Percentiles rank a stretch among this genome's conserved stretches.
Conservation (phyloP, 2,888 invertebrate genomes). For the Drosophila testacea region DNA sequence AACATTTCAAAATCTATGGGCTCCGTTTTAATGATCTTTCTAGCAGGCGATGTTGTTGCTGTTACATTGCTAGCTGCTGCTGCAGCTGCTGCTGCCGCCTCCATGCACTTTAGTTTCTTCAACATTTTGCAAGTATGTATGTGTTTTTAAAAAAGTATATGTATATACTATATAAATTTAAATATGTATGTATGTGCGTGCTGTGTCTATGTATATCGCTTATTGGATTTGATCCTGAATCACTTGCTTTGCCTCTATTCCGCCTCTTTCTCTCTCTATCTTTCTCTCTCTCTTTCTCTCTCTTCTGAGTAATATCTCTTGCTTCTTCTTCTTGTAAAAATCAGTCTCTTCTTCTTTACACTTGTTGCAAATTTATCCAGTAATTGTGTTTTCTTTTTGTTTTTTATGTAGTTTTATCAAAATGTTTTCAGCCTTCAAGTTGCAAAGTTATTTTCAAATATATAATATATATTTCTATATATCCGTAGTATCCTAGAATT, state of each 20-base stretch:
- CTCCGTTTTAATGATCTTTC: slow-evolving; percentile 82
- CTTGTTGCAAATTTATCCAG: slow-evolving; percentile 64
- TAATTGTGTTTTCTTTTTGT: slow-evolving; percentile 36
- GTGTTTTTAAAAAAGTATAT: slow-evolving; percentile 13
- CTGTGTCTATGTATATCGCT: slow-evolving; percentile 42
- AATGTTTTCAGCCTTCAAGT: slow-evolving; percentile 80
- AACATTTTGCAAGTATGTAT: slow-evolving; percentile 66
- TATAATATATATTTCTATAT: slow-evolving; percentile 16
- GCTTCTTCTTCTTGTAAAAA: slow-evolving; percentile 56
- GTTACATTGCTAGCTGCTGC: slow-evolving; percentile 40
- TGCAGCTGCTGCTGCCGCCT: slow-evolving; percentile 62
- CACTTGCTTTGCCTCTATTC: slow-evolving; percentile 64
- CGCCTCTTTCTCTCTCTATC: slow-evolving; percentile 14
- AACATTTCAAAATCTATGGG: slow-evolving; percentile 83
- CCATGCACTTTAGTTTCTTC: slow-evolving; percentile 84
- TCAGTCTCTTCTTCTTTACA: slow-evolving; percentile 82
- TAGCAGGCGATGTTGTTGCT: slow-evolving; percentile 15
- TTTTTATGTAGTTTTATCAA: slow-evolving; percentile 63
- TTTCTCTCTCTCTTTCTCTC: slow-evolving; percentile 8
- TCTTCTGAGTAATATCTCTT: slow-evolving; percentile 1
- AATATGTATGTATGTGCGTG: slow-evolving; percentile 23
- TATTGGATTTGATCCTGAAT: slow-evolving; percentile 76
- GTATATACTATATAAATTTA: slow-evolving; percentile 22
- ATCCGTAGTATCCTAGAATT: slow-evolving; percentile 58
- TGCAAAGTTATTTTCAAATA: slow-evolving; percentile 66